Conservation (phyloP, 2,888 invertebrate species). For the Copidosoma aretas region DNA sequence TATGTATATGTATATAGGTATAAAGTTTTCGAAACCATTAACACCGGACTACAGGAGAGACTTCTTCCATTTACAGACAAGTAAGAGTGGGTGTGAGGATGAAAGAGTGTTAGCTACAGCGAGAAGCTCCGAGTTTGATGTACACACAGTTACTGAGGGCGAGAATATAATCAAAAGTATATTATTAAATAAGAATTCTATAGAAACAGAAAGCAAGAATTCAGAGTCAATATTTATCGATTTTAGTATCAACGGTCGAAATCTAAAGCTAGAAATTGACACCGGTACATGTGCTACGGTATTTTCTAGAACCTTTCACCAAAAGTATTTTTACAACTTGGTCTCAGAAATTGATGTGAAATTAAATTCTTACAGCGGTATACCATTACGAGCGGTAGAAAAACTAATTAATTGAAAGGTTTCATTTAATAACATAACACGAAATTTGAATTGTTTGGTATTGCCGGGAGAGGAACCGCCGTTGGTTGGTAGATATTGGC, state of each 20-base stretch:
- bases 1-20: no score
- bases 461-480: conserved; percentile 30
- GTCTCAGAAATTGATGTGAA: conserved; percentile 3
- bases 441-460: conserved; percentile 28
- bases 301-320: conserved; percentile 23
- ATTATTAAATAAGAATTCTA: neutral
- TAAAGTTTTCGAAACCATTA: no score
- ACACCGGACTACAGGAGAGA: no score
- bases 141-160: no score
- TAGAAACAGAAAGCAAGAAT: neutral
- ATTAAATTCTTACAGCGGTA: conserved; percentile 21
- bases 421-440: conserved; percentile 12
- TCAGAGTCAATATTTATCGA: neutral
- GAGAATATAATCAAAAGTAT: neutral
- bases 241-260: neutral
- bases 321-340: conserved; percentile 8
- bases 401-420: conserved; percentile 20
- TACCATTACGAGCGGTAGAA: conserved; percentile 19
- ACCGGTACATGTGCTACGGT: conserved; percentile 32
- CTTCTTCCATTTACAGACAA: no score
- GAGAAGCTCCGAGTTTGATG: no score
- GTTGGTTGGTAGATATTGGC: conserved; percentile 32
- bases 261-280: conserved; percentile 8
- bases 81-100: no score
- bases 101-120: no score